Base-by-base conservation (phyloP, 2,888 invertebrate genomes). In the Anthrax anthrax region DNA sequence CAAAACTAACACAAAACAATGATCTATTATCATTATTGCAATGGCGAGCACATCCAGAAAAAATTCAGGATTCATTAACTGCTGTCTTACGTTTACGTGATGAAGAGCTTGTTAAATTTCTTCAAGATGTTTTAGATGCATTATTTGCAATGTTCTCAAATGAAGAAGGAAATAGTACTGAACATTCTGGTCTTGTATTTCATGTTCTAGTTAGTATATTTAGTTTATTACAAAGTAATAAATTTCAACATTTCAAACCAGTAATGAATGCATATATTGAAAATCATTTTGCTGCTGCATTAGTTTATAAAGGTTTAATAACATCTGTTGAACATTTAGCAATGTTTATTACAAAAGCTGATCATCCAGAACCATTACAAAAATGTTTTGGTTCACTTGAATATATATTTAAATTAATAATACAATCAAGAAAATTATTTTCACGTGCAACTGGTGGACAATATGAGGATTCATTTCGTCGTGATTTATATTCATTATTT, bases 1-100 rank as follows among this genome's bases (percentile, higher is more conserved):
- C 95, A n/a, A 96, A 96, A 66, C 72, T 95, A 10, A 95, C 96
- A 0, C 95, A 95, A 68, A 95, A 95, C 61, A 84, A 87, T 59
- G 92, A 95, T 69, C 71, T 95, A 29, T 67, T 95, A 50, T 87
- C 89, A 6, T 68, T 95, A 39, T 71, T 96, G 3, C 87, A 92
- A 64, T 95, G 95, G 95, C 85, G 89, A 54, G 82, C 85, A 0
- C 82, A 85, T 57, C 89, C 89, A 0, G 88, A 90, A 54, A 78
- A 81, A 56, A 87, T 94, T 44, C 83, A 86, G 58, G 87, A 89
- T 53, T 89, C 90, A 0, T 68, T 95, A 14, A 78, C 84, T 1
- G 76, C 87, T 42, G 85, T 94, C 2, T 65, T 90, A 50, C 73
- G 84, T 8, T 71, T 94, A n/a, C 84, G 83, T 8, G 82, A 85